Percentiles rank a stretch among this genome's conserved stretches.
phyloP scores from a whole-genome alignment of 2,888 invertebrate genomes.

The Clistopyga incitator region DNA sequence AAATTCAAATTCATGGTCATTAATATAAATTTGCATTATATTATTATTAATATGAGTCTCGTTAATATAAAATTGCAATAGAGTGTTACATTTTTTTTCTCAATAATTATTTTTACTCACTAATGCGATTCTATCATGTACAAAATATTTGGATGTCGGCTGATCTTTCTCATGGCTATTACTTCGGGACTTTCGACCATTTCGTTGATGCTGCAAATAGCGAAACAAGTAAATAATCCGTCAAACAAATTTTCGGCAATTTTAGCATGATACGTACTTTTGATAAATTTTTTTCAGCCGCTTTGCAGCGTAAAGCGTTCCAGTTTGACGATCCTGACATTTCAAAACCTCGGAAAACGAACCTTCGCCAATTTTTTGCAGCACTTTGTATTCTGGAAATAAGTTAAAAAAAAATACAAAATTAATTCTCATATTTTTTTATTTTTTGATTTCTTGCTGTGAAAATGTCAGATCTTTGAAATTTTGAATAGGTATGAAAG shows the following conservation, averaged over 20 bases:
- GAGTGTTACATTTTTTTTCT: not conserved
- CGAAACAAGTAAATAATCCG: not conserved
- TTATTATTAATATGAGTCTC: not conserved
- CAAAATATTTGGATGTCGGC: constrained; percentile 87
- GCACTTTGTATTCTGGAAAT: constrained; percentile 86
- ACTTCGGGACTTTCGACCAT: constrained; percentile 86
- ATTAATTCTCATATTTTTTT: not conserved
- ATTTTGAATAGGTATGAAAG: too few species aligned
- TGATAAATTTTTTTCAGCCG: constrained; percentile 87
- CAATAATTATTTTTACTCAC: constrained; percentile 84
- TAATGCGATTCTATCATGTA: constrained; percentile 88
- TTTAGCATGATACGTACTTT: constrained; percentile 83
- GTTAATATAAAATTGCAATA: not conserved
- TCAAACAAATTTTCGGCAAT: constrained; percentile 16
- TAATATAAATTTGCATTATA: not conserved
- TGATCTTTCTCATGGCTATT: constrained; percentile 87
- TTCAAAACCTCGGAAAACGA: constrained; percentile 89
- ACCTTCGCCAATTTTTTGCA: constrained; percentile 89
- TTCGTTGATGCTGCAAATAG: constrained; percentile 83
- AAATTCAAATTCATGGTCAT: not conserved
- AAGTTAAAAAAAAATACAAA: not conserved
- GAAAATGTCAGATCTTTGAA: too few species aligned
- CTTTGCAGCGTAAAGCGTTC: constrained; percentile 87
- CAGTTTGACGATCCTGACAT: constrained; percentile 87
- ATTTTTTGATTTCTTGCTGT: not conserved